Evolutionary conservation across 1,140 invertebrate species (phyloP).

Genomic region (Akabosia matsudoensis): DNA sequence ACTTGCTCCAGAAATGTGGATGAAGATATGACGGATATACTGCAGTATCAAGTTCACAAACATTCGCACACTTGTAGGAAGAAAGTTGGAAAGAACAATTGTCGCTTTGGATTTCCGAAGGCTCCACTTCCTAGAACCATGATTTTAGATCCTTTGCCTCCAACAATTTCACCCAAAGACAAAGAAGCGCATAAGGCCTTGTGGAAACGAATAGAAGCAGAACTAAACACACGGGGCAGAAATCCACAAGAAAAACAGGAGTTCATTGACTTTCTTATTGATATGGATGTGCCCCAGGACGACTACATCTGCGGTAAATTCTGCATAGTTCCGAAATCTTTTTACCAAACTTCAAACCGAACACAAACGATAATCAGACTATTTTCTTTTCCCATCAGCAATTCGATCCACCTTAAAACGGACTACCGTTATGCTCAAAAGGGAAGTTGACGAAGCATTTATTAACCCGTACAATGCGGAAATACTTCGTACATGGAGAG

Average conservation of each 20-base stretch:
- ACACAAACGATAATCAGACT: too few relatives aligned
- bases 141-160: constrained; percentile 14
- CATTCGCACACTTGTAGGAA: constrained; percentile 28
- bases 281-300: not conserved
- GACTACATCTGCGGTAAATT: not conserved
- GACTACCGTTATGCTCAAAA: constrained; percentile 25
- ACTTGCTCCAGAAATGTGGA: constrained; percentile 14
- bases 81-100: not conserved
- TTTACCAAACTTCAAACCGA: too few relatives aligned
- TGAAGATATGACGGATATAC: not conserved
- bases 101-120: constrained; percentile 32
- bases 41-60: constrained; percentile 30
- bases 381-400: too few relatives aligned
- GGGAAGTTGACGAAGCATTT: constrained; percentile 29
- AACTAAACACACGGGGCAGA: not conserved
- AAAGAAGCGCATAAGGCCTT: not conserved
- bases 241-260: not conserved
- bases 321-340: too few relatives aligned
- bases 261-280: not conserved
- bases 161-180: not conserved
- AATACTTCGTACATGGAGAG: constrained; percentile 45
- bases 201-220: not conserved
- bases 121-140: constrained; percentile 26
- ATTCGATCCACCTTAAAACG: too few relatives aligned
- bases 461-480: constrained; percentile 48